Evolutionary conservation across 1,140 invertebrate species (phyloP), one percentile per base, ranked within the genome.

Genomic region (Bombus huntii): DNA sequence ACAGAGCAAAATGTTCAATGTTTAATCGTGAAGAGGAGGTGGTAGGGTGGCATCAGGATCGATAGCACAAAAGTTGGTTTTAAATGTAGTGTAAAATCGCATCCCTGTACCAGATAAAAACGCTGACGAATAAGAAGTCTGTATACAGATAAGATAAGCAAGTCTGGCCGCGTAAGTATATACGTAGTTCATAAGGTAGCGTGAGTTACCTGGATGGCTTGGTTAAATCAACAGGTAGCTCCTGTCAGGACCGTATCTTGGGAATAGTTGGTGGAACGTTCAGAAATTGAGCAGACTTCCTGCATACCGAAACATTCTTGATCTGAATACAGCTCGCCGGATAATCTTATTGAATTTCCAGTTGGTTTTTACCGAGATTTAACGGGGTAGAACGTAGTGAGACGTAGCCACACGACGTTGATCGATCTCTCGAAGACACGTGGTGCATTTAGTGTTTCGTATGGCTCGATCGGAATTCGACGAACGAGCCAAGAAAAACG

Each of bases 181-280:
- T 37, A 39, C n/a, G 25, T 85, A 85, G 53, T 42, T 83, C 53
- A 39, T 86, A 86, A 90, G 83, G 71, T 86, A 83, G 73, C 76
- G 44, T 47, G 68, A 72, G 83, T 90, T 90, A 88, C 89, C 89
- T 90, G 88, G 71, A 57, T 68, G 66, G 59, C 76, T 42, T 39
- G 59, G 79, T 34, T 65, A 82, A 66, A 88, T 90, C 89, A 90
- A 90, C 89, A 90, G 89, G 89, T 90, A 90, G 89, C 81, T 78
- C 68, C 83, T 88, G 87, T 71, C 86, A 90, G 86, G 83, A 87
- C 76, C 86, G 89, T 90, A 90, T 66, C 88, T 83, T 83, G 86
- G 78, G 81, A 90, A 89, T 89, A 83, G 77, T 59, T 59, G 62
- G 79, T 44, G 65, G 78, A 74, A 80, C 76, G 59, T 81, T 85